Conservation (phyloP, 2,888 invertebrate genomes). For the Diarsia mendica region DNA sequence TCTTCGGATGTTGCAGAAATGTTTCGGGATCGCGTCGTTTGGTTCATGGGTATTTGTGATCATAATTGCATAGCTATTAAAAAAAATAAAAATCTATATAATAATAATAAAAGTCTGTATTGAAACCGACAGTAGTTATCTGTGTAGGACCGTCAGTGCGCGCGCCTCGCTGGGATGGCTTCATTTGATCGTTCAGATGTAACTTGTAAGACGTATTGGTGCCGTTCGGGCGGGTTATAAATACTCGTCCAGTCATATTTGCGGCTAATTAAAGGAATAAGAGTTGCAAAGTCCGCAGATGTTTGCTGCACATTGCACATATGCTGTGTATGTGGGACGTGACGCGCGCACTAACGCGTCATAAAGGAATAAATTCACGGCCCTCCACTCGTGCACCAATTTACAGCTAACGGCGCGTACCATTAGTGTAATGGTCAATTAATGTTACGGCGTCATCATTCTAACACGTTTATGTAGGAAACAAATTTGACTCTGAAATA, state of each 20-base stretch:
- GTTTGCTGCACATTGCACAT: slow-evolving; percentile 56
- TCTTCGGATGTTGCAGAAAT: slow-evolving; percentile 79
- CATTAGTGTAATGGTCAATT: slow-evolving; percentile 88
- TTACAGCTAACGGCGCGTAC: slow-evolving; percentile 83
- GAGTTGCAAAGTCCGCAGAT: slow-evolving; percentile 64
- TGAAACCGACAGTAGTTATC: slow-evolving; percentile 79
- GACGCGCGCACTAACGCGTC: slow-evolving; percentile 70
- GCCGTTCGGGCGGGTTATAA: slow-evolving; percentile 75
- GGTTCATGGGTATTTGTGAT: slow-evolving; percentile 89
- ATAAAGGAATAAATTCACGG: slow-evolving; percentile 72
- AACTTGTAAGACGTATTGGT: slow-evolving; percentile 49
- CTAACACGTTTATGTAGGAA: slow-evolving; percentile 90
- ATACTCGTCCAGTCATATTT: slow-evolving; percentile 76
- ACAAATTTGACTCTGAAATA: slow-evolving; percentile 90
- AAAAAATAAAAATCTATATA: slow-evolving; percentile 84
- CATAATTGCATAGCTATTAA: slow-evolving; percentile 88
- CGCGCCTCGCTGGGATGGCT: slow-evolving; percentile 61
- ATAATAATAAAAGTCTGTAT: slow-evolving; percentile 80
- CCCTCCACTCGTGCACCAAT: slow-evolving; percentile 84
- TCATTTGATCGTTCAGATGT: slow-evolving; percentile 26
- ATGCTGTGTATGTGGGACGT: slow-evolving; percentile 55
- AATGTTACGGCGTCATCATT: slow-evolving; percentile 88
- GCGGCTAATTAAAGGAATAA: slow-evolving; percentile 73
- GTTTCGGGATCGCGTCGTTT: slow-evolving; percentile 85
- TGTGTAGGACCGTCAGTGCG: slow-evolving; percentile 71